Base-by-base conservation (phyloP, 2,797 vertebrate genomes). In the Helostoma temminkii region DNA sequence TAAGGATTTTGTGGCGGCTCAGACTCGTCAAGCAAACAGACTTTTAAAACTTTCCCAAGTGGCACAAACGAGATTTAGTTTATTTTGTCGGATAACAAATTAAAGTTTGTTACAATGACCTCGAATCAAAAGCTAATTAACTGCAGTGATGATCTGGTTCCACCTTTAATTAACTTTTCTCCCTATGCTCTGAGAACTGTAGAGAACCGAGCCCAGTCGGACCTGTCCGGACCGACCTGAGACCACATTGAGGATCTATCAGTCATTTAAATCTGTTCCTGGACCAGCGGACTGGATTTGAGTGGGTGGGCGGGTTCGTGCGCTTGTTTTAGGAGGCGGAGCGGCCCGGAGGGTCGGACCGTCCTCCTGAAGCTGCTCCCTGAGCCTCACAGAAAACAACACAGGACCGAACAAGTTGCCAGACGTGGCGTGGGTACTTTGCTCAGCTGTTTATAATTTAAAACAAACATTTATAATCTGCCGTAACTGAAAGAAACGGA, bases 251-350 rank as follows among this genome's bases (percentile, higher is more conserved):
- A 5, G 21, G 48, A 1, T 16, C 11, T 9, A 3, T 15, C 9
- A 1, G 9, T 10, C 54, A 2, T 16, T 56, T 19, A 30, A 42
- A 58, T 25, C 57, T 45, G 79, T 15, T 76, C 56, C 50, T 9
- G 76, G 61, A 62, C 36, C 80, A 70, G 71, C 43, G 15, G 74
- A 9, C 16, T 50, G 73, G 26, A 26, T 54, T 47, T 28, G 54
- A 25, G 72, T 30, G 25, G 81, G 82, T 71, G 86, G 90, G 88
- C 76, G 85, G 87, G 74, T 71, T 53, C 24, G 83, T 60, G 66
- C 30, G 62, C 73, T 77, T 61, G 76, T 78, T 77, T 72, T 46
- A 52, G 81, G 76, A 86, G 94, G 93, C 91, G 91, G 91, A 55
- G 88, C 77, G 81, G 88, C 48, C 78, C 61, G 61, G 72, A 78